Base-by-base conservation (phyloP, 2,888 invertebrate genomes). In the Tricholauxania praeusta region DNA sequence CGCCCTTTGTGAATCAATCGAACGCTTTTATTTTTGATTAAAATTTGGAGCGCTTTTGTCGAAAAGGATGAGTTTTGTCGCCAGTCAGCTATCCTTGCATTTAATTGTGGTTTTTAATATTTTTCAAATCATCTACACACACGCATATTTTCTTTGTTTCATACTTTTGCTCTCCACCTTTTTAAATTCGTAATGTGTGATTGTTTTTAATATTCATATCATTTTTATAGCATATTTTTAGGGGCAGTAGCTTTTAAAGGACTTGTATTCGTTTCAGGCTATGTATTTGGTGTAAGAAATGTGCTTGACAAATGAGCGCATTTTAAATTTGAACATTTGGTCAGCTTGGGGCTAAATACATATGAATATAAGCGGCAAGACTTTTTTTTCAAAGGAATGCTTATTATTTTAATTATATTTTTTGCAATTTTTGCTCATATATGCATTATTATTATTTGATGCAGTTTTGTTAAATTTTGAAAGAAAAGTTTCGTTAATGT, bases 1-100 rank as follows among this genome's bases (percentile, higher is more conserved):
- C 10, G 8, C 5, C 39, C 39, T 39, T 39, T 39, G 39, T 39
- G 55, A 74, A 76, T 76, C 75, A 76, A 76, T 76, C 75, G 75
- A 74, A 75, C 74, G 63, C 65, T 76, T 72, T 72, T 74, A 76
- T 71, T 76, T 76, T 76, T 76, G 76, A 76, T 76, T 76, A 76
- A 76, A 76, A 76, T 75, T 75, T 76, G 74, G 62, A 71, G 63
- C 48, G 62, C 62, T 4, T 39, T 39, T 10, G 10, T 39, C 8
- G n/a, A 10, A 10, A 39, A 39, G 39, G 39, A 39, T 39, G 39
- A 39, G 39, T 39, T 39, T 55, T 17, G 22, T 22, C 22, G 55
- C 14, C 55, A 19, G 28, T 4, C 14, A 28, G 12, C 62, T 12
- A 62, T 12, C n/a, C 62, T 12, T 62, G 12, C 62, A 28, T 62